A percentile compares a stretch with the other conserved stretches of the same genome.
These are phyloP conservation scores for Hyaena hyaena DNA, from an alignment of 2,113 vertebrate species.

Conservation along the genomic window DNA sequence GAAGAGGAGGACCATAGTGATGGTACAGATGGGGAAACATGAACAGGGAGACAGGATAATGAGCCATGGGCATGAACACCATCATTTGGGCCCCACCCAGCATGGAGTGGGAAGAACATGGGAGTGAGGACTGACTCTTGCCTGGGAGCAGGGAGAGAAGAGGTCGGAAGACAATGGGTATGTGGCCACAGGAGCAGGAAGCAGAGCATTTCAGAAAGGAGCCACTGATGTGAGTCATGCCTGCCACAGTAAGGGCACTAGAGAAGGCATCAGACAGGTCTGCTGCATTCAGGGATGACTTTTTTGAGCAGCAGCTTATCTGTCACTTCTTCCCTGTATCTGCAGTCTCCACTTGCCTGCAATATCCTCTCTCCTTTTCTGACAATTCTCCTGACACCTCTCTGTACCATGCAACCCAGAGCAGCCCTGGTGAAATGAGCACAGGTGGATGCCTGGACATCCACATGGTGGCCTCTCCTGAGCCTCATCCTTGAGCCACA, in stretches of 20 bases:
- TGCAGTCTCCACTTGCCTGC: neutral
- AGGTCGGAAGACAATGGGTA: neutral
- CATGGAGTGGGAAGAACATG: neutral
- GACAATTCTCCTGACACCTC: neutral
- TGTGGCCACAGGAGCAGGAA: neutral
- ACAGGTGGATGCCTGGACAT: neutral
- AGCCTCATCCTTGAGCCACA: neutral
- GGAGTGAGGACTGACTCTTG: neutral
- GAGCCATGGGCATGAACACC: rapidly evolving
- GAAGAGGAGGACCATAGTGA: neutral
- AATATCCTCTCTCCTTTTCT: neutral
- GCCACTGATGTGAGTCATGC: neutral
- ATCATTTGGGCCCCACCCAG: neutral
- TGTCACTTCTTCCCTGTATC: neutral
- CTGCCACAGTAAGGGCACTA: neutral
- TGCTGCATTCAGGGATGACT: neutral
- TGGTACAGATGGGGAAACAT: neutral
- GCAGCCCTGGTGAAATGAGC: neutral
- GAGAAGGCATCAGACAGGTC: neutral
- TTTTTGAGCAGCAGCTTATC: neutral
- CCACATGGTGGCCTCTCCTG: neutral
- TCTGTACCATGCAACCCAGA: neutral
- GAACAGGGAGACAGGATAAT: neutral
- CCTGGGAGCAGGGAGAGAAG: neutral
- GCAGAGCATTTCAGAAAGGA: neutral